Conservation (phyloP, 2,888 invertebrate genomes). For the Parnassius orleans region DNA sequence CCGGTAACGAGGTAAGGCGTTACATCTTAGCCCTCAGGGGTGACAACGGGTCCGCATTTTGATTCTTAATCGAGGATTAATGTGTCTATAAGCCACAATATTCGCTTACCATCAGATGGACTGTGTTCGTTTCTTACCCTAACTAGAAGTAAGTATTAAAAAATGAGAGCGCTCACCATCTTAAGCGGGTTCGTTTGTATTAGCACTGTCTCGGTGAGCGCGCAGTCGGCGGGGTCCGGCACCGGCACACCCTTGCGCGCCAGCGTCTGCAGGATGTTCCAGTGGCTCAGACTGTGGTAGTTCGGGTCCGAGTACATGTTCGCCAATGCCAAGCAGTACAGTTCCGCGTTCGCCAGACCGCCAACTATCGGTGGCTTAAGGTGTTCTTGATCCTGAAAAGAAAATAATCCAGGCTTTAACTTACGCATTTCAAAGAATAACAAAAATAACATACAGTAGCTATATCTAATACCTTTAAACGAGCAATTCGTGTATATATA, state of each 20-base stretch:
- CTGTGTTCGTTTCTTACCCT: too few relatives aligned
- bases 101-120: too few relatives aligned
- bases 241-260: conserved; percentile 95
- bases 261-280: conserved; percentile 96
- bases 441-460: too few relatives aligned
- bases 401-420: neutral
- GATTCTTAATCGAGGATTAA: too few relatives aligned
- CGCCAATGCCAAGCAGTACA: conserved; percentile 95
- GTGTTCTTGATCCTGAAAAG: conserved; percentile 92
- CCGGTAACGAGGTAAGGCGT: neutral
- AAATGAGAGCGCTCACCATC: conserved; percentile 83
- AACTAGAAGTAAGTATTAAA: too few relatives aligned
- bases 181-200: conserved; percentile 97
- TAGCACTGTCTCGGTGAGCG: conserved; percentile 96
- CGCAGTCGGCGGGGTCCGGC: conserved; percentile 90
- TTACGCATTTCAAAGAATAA: too few relatives aligned
- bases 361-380: conserved; percentile 96
- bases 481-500: too few relatives aligned
- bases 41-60: too few relatives aligned
- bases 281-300: conserved; percentile 97
- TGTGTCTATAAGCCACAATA: too few relatives aligned
- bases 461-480: too few relatives aligned
- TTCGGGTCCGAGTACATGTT: conserved; percentile 98
- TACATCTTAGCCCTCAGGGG: too few relatives aligned
- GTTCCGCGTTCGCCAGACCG: conserved; percentile 94